Evolutionary conservation across 1,140 invertebrate genomes (phyloP), one percentile per base, ranked within the genome.

Genomic region (Cydia splendana): DNA sequence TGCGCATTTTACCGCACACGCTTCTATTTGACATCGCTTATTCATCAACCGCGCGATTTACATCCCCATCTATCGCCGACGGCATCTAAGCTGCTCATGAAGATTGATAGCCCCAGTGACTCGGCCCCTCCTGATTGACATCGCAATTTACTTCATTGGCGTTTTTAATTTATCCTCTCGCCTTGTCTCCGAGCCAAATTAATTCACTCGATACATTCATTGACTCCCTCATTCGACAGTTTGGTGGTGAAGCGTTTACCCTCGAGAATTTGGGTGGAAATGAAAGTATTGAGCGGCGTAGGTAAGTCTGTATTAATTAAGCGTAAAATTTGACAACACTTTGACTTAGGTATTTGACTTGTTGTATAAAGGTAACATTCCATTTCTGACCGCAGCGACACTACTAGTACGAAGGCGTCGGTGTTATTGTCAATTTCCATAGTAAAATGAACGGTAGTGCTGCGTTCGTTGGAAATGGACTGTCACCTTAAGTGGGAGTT

Each of bases 81-180:
- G 13, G 67, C 67, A 85, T 79, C 77, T 80, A 74, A 75, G 75
- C 74, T 83, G 78, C 82, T 88, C 82, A 87, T 87, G 87, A 88
- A 91, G 89, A 91, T 91, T 91, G 88, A 91, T 91, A 80, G 81
- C 67, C 80, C 65, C 82, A 85, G 81, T 87, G 86, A 87, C 84
- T 80, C 80, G 69, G 82, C 84, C 51, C 73, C 73, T 65, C 62
- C 81, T 87, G 88, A 90, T 89, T 87, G 87, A 90, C 87, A 84
- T 85, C 78, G 86, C 84, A 87, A 91, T 91, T 88, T 88, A 86
- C 86, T 86, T 79, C 87, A 88, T 90, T 85, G 88, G 83, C 85
- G 81, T 89, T 87, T 88, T 88, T 91, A 89, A 91, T 88, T 88
- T 87, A 87, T 69, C 67, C 67, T 62, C 57, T 62, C 67, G 67